Evolutionary conservation across 2,888 invertebrate genomes (phyloP), one percentile per base, ranked within the genome.

Genomic region (Aporophyla lueneburgensis): DNA sequence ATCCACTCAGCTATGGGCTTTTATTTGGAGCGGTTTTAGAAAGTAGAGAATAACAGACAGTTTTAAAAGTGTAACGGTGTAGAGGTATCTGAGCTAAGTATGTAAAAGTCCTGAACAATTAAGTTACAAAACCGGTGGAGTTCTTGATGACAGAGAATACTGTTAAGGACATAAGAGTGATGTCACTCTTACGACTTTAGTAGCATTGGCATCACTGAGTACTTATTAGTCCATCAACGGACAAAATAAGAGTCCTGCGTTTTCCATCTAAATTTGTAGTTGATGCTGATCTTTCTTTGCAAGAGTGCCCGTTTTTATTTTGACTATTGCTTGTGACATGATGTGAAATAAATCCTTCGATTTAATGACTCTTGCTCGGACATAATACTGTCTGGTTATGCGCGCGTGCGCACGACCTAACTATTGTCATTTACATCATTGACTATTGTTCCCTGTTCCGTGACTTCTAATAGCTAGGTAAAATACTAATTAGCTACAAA

Each of bases 331-430:
- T 43, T 67, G 62, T 77, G 65, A 59, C 63, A 59, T 75, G 63
- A 67, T 76, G 65, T 62, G 66, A 67, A 75, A 81, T 85, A 80
- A 83, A 86, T 81, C 54, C 73, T 68, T 69, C 49, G 46, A 73
- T 84, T 76, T 82, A 86, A 86, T 81, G 72, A 84, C 67, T 78
- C 14, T 69, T 76, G 78, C 63, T 84, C 61, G 58, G 76, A 79
- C 74, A 85, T 87, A 80, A 81, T 84, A 58, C 78, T 65, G 66
- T 73, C 82, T 83, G 82, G 83, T 87, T 85, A 88, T 85, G 88
- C 85, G 90, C 93, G 92, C 95, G 94, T 95, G 95, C 90, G 88
- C 95, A 96, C 95, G 95, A 94, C 89, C 86, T 80, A 84, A 87
- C 91, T 90, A 93, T 93, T 94, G 93, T 92, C 93, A 91, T 90